Evolutionary conservation across 2,797 vertebrate genomes (phyloP).

Genomic region (Poeciliopsis presidionis): DNA sequence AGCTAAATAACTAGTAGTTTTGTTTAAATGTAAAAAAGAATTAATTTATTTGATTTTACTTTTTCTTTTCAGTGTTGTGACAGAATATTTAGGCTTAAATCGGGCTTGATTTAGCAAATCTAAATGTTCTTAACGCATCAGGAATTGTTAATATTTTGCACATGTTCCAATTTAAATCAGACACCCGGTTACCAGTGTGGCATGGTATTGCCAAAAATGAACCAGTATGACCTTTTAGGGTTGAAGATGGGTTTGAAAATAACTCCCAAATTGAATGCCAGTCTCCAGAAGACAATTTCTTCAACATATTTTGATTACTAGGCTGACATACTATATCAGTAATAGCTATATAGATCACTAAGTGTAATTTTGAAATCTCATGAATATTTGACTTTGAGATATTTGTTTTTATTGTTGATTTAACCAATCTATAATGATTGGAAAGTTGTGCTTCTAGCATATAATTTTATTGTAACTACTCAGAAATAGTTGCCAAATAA

Average conservation of each 20-base stretch:
- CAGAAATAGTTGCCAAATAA: neutral
- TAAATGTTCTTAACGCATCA: neutral
- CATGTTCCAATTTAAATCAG: neutral
- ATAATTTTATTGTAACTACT: neutral
- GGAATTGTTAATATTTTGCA: neutral
- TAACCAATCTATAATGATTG: neutral
- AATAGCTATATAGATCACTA: neutral
- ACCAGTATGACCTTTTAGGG: neutral
- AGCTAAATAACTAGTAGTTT: neutral
- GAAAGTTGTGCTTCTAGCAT: neutral
- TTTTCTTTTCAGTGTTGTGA: neutral
- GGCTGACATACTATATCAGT: neutral
- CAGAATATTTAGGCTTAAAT: neutral
- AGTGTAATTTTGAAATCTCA: neutral
- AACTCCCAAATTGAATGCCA: neutral
- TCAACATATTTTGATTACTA: neutral
- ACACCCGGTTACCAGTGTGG: neutral
- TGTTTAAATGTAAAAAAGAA: neutral
- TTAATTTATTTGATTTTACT: neutral
- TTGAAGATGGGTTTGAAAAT: neutral
- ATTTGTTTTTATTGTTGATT: neutral
- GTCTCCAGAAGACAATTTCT: neutral
- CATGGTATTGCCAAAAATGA: neutral
- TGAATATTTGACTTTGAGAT: neutral
- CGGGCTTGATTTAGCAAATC: neutral